These are phyloP conservation scores for Mionectes olivaceus DNA, from an alignment of 2,797 vertebrate genomes.

Conservation along the genomic window DNA sequence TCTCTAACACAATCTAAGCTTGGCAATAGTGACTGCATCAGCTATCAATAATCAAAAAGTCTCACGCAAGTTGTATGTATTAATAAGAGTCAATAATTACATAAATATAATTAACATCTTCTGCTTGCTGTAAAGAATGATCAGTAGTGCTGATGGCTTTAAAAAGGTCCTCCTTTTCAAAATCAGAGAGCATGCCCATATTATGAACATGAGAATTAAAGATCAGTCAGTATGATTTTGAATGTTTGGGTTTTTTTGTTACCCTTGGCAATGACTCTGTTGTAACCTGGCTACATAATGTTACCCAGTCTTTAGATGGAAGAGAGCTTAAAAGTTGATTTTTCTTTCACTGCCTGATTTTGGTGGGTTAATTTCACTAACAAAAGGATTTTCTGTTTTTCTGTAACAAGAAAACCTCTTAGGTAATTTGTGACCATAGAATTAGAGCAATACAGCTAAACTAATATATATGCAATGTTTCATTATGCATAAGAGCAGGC, in stretches of 20 bases:
- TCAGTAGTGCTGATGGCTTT: not conserved
- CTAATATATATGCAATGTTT: conserved; percentile 6
- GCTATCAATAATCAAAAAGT: conserved; percentile 62
- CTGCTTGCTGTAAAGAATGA: conserved; percentile 4
- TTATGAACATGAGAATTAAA: conserved; percentile 64
- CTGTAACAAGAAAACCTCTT: conserved; percentile 49
- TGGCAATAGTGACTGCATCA: conserved; percentile 65
- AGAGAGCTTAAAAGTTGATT: conserved; percentile 56
- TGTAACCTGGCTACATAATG: conserved; percentile 29
- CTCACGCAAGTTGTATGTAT: conserved; percentile 56
- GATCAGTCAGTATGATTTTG: conserved; percentile 14
- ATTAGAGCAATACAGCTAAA: not conserved
- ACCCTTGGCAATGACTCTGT: conserved; percentile 35
- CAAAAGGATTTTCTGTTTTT: conserved; percentile 6
- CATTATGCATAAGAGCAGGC: not conserved
- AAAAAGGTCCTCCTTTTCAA: conserved; percentile 35
- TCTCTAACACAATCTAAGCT: conserved; percentile 56
- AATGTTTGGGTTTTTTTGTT: conserved; percentile 64
- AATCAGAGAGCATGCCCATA: conserved; percentile 7
- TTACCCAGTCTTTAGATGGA: conserved; percentile 47
- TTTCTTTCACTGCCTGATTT: conserved; percentile 24
- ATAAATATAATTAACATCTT: conserved; percentile 17
- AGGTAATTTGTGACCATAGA: conserved; percentile 20
- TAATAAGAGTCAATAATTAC: conserved; percentile 50
- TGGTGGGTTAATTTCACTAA: conserved; percentile 26